phyloP scores from a whole-genome alignment of 2,888 invertebrate species.

The Candidula unifasciata region DNA sequence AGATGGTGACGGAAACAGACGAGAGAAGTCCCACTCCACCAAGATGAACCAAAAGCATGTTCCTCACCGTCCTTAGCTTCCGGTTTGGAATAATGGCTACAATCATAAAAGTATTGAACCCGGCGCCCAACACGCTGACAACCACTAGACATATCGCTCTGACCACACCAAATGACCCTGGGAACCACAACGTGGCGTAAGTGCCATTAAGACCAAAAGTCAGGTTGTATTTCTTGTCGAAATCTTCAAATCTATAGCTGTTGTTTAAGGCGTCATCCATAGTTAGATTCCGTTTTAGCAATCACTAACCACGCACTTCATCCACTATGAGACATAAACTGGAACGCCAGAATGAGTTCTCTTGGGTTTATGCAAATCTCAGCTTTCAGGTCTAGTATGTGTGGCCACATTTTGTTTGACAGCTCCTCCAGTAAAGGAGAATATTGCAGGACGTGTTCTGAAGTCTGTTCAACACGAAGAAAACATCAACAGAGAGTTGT shows the following conservation, averaged over 20 bases:
- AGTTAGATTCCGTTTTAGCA: too few species aligned
- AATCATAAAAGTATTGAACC: constrained; percentile 47
- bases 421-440: too few species aligned
- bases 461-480: too few species aligned
- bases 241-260: background rate
- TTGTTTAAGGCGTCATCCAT: constrained; percentile 22
- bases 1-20: constrained; percentile 32
- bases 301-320: too few species aligned
- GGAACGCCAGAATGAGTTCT: too few species aligned
- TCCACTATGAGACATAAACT: too few species aligned
- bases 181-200: background rate
- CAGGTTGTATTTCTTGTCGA: background rate
- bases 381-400: too few species aligned
- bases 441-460: too few species aligned
- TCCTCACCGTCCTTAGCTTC: constrained; percentile 23
- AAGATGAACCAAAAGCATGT: constrained; percentile 34
- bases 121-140: constrained; percentile 30
- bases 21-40: constrained; percentile 30
- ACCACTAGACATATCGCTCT: constrained; percentile 37
- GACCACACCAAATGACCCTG: constrained; percentile 12
- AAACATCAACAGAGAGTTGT: too few species aligned
- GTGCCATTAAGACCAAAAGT: background rate
- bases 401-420: too few species aligned
- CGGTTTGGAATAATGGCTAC: constrained; percentile 43
- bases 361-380: too few species aligned